Percentiles rank a stretch among this genome's conserved stretches.
phyloP scores from a whole-genome alignment of 2,888 invertebrate genomes.

The Drosophila sordidapex region DNA sequence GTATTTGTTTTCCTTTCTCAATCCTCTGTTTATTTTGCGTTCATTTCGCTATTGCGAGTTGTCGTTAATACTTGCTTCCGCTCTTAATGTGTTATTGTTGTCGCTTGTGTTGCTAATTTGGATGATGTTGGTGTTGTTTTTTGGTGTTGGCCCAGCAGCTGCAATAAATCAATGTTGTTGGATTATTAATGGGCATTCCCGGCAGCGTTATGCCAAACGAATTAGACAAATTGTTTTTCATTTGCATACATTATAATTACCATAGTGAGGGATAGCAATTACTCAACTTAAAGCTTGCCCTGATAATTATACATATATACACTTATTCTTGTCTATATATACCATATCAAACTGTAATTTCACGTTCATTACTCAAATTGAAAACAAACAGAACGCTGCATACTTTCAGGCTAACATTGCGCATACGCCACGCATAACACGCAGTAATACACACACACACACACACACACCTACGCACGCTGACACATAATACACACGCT shows the following conservation, averaged over 20 bases:
- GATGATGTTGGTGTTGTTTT: background rate
- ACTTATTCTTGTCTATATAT: background rate
- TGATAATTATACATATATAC: background rate
- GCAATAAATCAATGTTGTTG: conserved; percentile 73
- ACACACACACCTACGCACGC: background rate
- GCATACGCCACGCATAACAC: conserved; percentile 60
- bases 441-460: background rate
- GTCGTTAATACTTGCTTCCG: conserved; percentile 56
- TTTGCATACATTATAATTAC: conserved; percentile 68
- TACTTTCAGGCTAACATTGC: conserved; percentile 72
- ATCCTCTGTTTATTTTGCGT: conserved; percentile 47
- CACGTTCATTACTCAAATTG: conserved; percentile 64
- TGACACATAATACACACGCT: background rate
- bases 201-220: conserved; percentile 10
- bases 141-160: conserved; percentile 34
- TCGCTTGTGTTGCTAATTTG: conserved; percentile 14
- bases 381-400: conserved; percentile 59
- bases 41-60: conserved; percentile 18
- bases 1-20: conserved; percentile 13
- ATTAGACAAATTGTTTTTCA: conserved; percentile 50
- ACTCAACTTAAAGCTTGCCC: conserved; percentile 18
- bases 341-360: conserved; percentile 21
- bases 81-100: conserved; percentile 19
- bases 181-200: conserved; percentile 47
- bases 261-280: conserved; percentile 46